Percentiles rank a stretch among this genome's conserved stretches.
Evolutionary conservation across 1,140 invertebrate species (phyloP).

Genomic region (Zaprionus vittiger): DNA sequence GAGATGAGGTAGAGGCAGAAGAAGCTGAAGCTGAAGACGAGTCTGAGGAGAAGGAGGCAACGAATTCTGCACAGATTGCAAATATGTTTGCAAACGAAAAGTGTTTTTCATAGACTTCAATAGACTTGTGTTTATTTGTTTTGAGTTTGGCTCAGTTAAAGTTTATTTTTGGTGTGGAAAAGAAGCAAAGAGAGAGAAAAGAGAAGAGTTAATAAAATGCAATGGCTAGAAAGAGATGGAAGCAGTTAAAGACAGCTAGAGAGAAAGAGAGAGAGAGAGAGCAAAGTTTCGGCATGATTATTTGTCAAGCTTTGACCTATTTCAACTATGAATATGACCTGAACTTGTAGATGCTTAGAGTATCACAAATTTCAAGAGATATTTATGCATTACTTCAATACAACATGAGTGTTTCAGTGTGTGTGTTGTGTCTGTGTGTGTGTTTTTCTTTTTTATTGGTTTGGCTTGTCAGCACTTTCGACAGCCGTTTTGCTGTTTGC

Average conservation of each 20-base stretch:
- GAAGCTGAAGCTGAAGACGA: slow-evolving; percentile 15
- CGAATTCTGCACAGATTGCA: slow-evolving; percentile 30
- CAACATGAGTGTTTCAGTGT: not conserved
- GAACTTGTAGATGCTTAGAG: not conserved
- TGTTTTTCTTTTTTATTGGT: slow-evolving; percentile 6
- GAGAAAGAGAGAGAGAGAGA: not conserved
- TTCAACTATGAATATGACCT: not conserved
- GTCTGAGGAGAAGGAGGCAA: slow-evolving; percentile 19
- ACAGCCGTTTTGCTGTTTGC: slow-evolving; percentile 46
- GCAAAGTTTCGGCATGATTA: not conserved
- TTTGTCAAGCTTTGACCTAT: slow-evolving; percentile 1
- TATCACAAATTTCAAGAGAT: slow-evolving; percentile 8
- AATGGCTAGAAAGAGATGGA: not conserved
- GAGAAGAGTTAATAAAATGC: not conserved
- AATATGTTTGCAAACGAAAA: slow-evolving; percentile 40
- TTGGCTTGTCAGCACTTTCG: slow-evolving; percentile 53
- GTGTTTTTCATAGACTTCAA: slow-evolving; percentile 19
- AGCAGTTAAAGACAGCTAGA: not conserved
- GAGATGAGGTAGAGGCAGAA: slow-evolving; percentile 21
- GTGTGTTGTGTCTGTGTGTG: not conserved
- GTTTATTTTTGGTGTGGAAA: slow-evolving; percentile 2
- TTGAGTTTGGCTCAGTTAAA: slow-evolving; percentile 13
- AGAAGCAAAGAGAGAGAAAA: not conserved
- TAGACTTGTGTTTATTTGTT: slow-evolving; percentile 21
- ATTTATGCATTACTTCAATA: slow-evolving; percentile 1